Evolutionary conservation across 2,888 invertebrate species (phyloP), one percentile per base, ranked within the genome.

Genomic region (Chloromyia formosa): DNA sequence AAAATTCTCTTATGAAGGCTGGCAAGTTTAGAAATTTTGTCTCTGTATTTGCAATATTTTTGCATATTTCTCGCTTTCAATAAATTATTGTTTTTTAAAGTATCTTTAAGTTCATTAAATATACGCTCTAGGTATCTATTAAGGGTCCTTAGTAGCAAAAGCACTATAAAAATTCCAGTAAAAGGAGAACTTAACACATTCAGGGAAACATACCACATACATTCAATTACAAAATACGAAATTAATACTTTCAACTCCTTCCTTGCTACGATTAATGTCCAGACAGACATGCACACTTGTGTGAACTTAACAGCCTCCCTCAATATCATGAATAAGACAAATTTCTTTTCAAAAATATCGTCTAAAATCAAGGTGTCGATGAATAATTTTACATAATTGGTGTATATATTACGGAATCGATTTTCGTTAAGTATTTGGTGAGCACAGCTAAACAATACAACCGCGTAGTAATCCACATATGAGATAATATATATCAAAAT

Each of bases 121-220:
- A 12, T 14, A 5, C 10, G 7, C 1, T 64, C 64, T 14, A 64
- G 45, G 40, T 35, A 2, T 7, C 7, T 18, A 14, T 64, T 64
- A 1, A 64, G 1, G 2, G 10, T 14, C 45, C 45, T 64, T 45
- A 64, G 12, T 45, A 64, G 18, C 9, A n/a, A 42, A 1, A 40
- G 12, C 16, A 35, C 7, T 10, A 64, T 42, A 20, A 64, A 3
- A 5, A 64, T 64, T 40, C 42, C 64, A 1, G 45, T 23, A 16
- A 22, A 64, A 18, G 45, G 23, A n/a, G 4, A 5, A 18, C 45
- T 64, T 2, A 64, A 23, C 10, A 18, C 40, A 35, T 64, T 40
- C 42, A 64, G 35, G 14, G 64, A 64, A 18, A 45, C 20, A n/a
- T 42, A 64, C 64, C 64, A 64, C 16, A 64, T 45, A 9, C 16